phyloP scores from a whole-genome alignment of 2,113 vertebrate species.

The Varanus komodoensis region DNA sequence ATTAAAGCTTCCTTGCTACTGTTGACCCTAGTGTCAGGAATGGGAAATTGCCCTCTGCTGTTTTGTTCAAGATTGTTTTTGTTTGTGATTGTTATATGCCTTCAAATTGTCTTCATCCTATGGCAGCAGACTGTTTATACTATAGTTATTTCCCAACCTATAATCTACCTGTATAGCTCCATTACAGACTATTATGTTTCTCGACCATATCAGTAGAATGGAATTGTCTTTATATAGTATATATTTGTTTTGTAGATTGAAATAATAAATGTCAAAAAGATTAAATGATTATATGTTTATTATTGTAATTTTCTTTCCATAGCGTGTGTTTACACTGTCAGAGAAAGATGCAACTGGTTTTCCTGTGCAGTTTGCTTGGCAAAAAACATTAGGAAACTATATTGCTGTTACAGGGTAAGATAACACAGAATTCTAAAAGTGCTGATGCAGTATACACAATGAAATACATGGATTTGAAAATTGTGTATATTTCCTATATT shows the following conservation, averaged over 20 bases:
- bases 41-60: background rate
- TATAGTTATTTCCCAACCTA: background rate
- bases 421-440: background rate
- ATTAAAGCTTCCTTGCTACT: background rate
- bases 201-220: background rate
- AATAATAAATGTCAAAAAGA: background rate
- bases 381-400: conserved; percentile 92
- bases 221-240: background rate
- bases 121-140: too few relatives aligned
- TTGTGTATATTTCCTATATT: background rate
- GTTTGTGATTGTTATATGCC: too few relatives aligned
- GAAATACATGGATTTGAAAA: background rate
- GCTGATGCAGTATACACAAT: background rate
- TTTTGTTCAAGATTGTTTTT: background rate
- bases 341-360: conserved; percentile 87
- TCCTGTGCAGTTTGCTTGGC: conserved; percentile 90
- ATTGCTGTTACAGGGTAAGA: conserved; percentile 95
- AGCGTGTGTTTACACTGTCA: conserved; percentile 89
- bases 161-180: background rate
- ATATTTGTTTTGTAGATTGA: background rate
- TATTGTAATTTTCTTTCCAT: conserved; percentile 45
- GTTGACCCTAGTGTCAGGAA: background rate
- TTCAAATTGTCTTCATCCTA: too few relatives aligned
- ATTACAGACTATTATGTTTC: background rate
- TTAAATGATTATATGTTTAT: conserved; percentile 14